Conservation (phyloP, 2,797 vertebrate species). For the Rhynchotus rufescens region DNA sequence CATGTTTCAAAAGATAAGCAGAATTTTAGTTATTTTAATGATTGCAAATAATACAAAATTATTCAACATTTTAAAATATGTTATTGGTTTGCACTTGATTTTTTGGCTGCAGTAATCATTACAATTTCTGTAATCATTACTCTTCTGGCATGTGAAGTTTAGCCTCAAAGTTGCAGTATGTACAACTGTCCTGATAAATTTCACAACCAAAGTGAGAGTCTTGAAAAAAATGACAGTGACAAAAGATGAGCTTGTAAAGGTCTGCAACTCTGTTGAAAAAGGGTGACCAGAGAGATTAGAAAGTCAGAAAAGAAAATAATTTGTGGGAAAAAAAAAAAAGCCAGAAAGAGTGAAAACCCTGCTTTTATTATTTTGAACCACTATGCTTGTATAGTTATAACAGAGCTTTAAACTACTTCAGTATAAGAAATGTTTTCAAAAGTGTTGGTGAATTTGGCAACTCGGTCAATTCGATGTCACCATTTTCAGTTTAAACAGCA, state of each 20-base stretch:
- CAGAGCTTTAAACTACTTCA: background rate
- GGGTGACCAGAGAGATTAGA: background rate
- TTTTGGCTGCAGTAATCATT: background rate
- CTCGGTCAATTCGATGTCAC: background rate
- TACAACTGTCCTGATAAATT: background rate
- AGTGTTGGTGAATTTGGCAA: background rate
- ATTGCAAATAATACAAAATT: background rate
- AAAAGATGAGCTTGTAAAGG: background rate
- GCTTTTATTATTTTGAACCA: background rate
- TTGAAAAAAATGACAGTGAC: background rate
- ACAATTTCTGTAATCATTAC: background rate
- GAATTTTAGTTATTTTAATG: background rate
- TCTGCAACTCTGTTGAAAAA: background rate
- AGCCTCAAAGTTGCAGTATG: background rate
- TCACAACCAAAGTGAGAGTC: background rate
- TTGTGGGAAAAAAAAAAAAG: background rate
- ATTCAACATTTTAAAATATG: background rate
- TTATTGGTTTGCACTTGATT: background rate
- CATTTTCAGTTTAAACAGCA: background rate
- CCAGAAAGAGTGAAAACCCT: background rate
- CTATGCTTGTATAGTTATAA: background rate
- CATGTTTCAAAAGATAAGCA: background rate
- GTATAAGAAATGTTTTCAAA: background rate
- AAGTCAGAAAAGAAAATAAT: background rate
- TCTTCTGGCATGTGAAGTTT: background rate